phyloP scores from a whole-genome alignment of 2,797 vertebrate species.

The Poeciliopsis gracilis region DNA sequence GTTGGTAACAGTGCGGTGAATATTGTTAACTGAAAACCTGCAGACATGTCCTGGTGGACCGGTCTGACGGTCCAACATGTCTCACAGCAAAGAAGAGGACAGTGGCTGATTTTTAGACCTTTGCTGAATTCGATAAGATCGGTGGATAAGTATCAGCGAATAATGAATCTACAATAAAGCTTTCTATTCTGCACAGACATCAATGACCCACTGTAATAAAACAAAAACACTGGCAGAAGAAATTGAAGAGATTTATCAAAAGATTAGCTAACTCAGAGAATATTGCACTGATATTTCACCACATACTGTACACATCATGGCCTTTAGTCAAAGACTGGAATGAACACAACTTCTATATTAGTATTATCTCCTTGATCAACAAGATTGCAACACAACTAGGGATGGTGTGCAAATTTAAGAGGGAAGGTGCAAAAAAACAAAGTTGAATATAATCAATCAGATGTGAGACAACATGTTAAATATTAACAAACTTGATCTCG shows the following conservation, averaged over 20 bases:
- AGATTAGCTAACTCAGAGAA: neutral
- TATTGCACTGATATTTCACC: neutral
- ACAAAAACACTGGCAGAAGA: neutral
- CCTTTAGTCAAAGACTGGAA: neutral
- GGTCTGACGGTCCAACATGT: too few species aligned
- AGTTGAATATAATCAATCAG: neutral
- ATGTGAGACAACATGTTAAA: neutral
- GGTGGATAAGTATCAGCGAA: too few species aligned
- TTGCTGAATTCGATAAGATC: too few species aligned
- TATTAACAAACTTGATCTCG: neutral
- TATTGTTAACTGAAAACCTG: too few species aligned
- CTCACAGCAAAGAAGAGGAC: too few species aligned
- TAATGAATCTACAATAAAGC: too few species aligned
- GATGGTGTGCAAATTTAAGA: neutral
- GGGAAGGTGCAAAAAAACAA: neutral
- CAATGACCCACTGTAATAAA: neutral
- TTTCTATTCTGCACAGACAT: neutral
- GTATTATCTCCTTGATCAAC: neutral
- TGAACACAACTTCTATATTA: neutral
- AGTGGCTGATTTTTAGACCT: too few species aligned
- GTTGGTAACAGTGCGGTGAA: too few species aligned
- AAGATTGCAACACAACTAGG: neutral
- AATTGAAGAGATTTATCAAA: neutral
- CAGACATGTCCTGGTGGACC: too few species aligned
- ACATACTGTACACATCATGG: neutral